Base-by-base conservation (phyloP, 2,797 vertebrate genomes). In the Poecilia picta region DNA sequence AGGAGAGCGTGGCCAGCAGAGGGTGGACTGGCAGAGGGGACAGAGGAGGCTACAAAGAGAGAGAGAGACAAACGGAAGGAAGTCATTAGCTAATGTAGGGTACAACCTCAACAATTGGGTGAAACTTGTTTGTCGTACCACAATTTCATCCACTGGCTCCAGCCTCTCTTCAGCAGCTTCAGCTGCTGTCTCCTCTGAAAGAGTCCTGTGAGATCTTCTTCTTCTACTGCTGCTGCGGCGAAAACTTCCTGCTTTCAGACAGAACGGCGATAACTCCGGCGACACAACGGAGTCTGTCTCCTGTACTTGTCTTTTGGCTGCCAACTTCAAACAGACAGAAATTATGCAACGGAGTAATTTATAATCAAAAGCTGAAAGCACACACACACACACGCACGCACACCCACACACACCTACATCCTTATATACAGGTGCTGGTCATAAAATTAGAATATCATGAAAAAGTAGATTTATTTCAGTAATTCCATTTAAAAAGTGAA, bases 1-100 rank as follows among this genome's bases (percentile, higher is more conserved):
- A 95, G 8, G 95, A 96, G 31, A 96, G 94, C 0, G 95, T 95
- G 80, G 95, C 95, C 83, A 96, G 90, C 75, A 96, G 87, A 43
- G 95, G 94, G 84, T 96, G 95, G 57, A 81, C 90, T 0, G 95
- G 94, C 78, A 94, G n/a, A n/a, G 93, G 92, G 72, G 93, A 94
- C 75, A 91, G 71, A 8, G 92, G 90, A 81, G 90, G 89, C 94
- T 95, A 41, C 59, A 72, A 39, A 39, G 73, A 86, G 68, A 81
- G 64, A 91, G 70, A 90, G 39, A 90, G n/a, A 77, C 57, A 15
- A 62, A 33, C 53, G 4, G 53, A 25, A 72, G 72, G 11, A 55
- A 73, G 0, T 16, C 8, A 62, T 91, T 78, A 89, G 80, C 13
- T 68, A 23, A 45, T 1, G 20, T 23, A 18, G 2, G 41, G 59